Evolutionary conservation across 2,888 invertebrate species (phyloP).

Genomic region (Volucella inanis): DNA sequence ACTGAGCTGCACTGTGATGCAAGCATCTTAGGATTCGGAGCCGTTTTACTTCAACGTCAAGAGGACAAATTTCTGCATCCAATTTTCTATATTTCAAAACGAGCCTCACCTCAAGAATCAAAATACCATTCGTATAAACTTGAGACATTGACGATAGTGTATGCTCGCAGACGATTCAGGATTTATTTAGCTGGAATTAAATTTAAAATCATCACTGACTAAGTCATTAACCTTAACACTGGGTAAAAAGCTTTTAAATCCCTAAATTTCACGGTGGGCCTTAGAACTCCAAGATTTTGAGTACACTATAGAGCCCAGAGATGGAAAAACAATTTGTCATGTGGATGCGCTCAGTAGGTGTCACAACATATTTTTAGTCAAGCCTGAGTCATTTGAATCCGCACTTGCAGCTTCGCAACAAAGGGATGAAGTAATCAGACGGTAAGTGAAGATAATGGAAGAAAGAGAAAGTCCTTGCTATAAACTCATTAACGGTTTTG

Average conservation of each 20-base stretch:
- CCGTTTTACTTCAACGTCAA: constrained; percentile 73
- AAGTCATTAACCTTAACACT: constrained; percentile 71
- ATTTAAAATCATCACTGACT: constrained; percentile 77
- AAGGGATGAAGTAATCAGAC: constrained; percentile 66
- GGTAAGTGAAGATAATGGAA: constrained; percentile 67
- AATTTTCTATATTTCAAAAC: constrained; percentile 77
- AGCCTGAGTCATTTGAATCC: neutral
- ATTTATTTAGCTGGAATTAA: constrained; percentile 75
- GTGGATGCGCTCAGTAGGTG: constrained; percentile 70
- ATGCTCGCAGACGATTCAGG: constrained; percentile 76
- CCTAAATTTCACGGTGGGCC: constrained; percentile 69
- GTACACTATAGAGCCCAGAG: constrained; percentile 68
- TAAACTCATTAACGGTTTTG: too few relatives aligned
- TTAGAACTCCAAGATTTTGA: constrained; percentile 70
- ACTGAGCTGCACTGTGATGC: constrained; percentile 78
- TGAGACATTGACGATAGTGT: constrained; percentile 77
- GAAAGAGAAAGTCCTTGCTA: constrained; percentile 42
- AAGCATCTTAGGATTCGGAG: constrained; percentile 76
- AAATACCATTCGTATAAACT: constrained; percentile 77
- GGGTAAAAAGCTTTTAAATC: constrained; percentile 69
- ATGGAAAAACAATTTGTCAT: too few relatives aligned
- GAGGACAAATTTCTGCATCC: constrained; percentile 76
- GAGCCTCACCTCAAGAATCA: constrained; percentile 75
- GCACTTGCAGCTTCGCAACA: constrained; percentile 28
- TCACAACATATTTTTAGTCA: too few relatives aligned